Conservation (phyloP, 2,888 invertebrate genomes). For the Ectemnius continuus region DNA sequence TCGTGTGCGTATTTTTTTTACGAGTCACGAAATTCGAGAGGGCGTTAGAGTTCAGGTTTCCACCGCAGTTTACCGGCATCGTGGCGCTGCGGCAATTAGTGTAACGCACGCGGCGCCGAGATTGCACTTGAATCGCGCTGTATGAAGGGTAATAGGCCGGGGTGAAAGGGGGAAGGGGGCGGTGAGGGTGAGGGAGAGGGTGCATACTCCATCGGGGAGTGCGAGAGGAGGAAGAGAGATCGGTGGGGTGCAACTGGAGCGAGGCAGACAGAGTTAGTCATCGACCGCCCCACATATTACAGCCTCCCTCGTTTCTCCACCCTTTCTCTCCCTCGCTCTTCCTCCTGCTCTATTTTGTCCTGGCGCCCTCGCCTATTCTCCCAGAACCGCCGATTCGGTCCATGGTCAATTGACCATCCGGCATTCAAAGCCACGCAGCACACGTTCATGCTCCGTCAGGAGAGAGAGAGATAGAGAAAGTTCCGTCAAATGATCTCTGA, state of each 20-base stretch:
- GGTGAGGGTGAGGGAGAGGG: no score
- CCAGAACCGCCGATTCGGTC: slow-evolving; percentile 42
- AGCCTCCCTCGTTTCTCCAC: slow-evolving; percentile 28
- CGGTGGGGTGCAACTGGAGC: not conserved
- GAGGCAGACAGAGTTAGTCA: slow-evolving; percentile 34
- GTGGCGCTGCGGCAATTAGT: no score
- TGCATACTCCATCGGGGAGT: not conserved
- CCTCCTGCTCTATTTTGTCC: slow-evolving; percentile 33
- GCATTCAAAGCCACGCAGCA: slow-evolving; percentile 28
- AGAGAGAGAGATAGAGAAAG: no score
- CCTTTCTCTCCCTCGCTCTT: slow-evolving; percentile 46
- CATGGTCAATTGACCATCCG: slow-evolving; percentile 61
- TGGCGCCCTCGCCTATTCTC: slow-evolving; percentile 33
- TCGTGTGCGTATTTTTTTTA: no score
- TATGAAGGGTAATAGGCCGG: not conserved
- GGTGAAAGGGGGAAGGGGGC: slow-evolving; percentile 3
- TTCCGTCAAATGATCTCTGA: no score
- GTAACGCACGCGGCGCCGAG: no score
- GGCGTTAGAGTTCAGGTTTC: no score
- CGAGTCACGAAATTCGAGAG: no score
- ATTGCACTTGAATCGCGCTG: no score
- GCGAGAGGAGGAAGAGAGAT: no score
- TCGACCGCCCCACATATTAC: slow-evolving; percentile 71
- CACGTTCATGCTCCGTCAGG: not conserved
- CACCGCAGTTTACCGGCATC: no score